phyloP scores from a whole-genome alignment of 2,113 vertebrate species.

The Sisor rabdophorus region DNA sequence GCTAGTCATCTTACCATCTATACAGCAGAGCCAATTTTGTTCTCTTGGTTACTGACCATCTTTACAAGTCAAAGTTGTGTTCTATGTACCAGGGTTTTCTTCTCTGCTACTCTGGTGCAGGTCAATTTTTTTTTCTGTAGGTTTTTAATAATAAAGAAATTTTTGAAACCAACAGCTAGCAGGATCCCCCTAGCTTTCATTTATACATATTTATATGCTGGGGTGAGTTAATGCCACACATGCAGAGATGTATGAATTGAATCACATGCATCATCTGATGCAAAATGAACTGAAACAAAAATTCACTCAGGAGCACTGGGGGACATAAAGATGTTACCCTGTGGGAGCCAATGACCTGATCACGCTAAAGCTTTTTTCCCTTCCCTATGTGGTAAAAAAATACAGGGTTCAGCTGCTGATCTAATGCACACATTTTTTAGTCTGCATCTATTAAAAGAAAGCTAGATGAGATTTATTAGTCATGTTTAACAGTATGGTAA shows the following conservation, averaged over 20 bases:
- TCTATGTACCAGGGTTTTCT: too few species aligned
- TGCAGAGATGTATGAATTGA: conserved; percentile 33
- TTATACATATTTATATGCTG: conserved; percentile 1
- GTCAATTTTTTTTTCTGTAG: background rate
- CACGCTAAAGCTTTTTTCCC: conserved; percentile 62
- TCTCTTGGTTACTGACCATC: background rate
- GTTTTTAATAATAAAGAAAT: background rate
- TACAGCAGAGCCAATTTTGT: background rate
- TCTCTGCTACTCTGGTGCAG: too few species aligned
- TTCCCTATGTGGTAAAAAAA: conserved; percentile 38
- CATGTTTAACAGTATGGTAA: conserved; percentile 75
- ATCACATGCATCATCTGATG: conserved; percentile 52
- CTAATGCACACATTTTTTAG: conserved; percentile 71
- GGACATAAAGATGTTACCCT: conserved; percentile 56
- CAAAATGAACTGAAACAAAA: conserved; percentile 49
- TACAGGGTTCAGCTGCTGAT: conserved; percentile 60
- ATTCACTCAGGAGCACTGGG: conserved; percentile 33
- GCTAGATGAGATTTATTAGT: conserved; percentile 68
- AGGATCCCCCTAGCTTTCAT: background rate
- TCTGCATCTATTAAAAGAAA: conserved; percentile 67
- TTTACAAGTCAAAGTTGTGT: background rate
- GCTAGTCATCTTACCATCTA: background rate
- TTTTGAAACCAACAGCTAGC: background rate
- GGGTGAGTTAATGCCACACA: conserved; percentile 2
- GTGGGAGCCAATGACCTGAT: conserved; percentile 57